Conservation (phyloP, 2,113 vertebrate genomes). For the Erythrocercus mccallii region DNA sequence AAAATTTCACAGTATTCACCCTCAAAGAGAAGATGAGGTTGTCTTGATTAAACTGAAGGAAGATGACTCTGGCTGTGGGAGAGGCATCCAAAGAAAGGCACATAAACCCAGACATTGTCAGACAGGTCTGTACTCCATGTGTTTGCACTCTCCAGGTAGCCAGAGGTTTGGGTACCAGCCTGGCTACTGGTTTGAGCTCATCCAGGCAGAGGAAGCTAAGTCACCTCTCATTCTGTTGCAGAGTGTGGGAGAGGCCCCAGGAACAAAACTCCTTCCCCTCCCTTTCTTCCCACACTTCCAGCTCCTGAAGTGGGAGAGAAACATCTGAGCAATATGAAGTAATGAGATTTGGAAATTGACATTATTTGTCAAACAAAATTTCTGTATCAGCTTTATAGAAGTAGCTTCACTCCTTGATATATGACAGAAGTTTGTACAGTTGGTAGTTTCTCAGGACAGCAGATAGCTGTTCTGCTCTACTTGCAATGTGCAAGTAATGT, state of each 20-base stretch:
- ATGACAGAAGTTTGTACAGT: not conserved
- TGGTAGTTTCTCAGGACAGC: not conserved
- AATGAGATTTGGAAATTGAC: not conserved
- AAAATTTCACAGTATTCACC: not conserved
- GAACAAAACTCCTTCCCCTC: not conserved
- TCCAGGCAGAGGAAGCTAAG: not conserved
- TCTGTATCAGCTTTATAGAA: not conserved
- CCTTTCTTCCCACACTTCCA: not conserved
- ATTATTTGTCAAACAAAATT: not conserved
- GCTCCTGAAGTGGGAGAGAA: not conserved
- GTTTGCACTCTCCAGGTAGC: not conserved
- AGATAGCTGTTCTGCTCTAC: not conserved
- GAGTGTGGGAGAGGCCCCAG: accelerated
- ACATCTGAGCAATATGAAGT: not conserved
- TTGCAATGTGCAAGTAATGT: not conserved
- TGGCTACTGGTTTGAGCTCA: accelerated
- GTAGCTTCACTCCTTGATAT: not conserved
- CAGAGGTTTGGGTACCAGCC: not conserved
- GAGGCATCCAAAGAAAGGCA: not conserved
- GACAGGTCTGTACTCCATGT: not conserved
- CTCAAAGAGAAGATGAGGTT: not conserved
- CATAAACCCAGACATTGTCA: not conserved
- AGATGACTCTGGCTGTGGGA: not conserved
- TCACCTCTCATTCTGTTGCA: not conserved
- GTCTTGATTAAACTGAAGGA: not conserved